Evolutionary conservation across 1,140 invertebrate species (phyloP), one percentile per base, ranked within the genome.

Genomic region (Drosophila willistoni): DNA sequence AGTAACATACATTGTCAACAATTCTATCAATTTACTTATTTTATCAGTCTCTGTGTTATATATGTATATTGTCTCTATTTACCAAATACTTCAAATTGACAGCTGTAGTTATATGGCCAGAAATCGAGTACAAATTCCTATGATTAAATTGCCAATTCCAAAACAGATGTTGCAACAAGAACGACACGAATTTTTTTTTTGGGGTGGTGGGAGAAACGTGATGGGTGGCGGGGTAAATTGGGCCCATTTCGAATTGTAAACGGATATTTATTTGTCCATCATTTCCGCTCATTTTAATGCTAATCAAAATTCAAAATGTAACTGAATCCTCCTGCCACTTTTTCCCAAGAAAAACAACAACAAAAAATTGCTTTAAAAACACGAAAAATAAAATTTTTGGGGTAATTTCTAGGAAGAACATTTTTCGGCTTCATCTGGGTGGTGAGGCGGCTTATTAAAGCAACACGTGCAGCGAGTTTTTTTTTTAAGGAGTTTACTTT

Each of bases 231-330:
- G 29, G 7, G 22, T 4, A 4, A 4, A 25, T 4, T 25, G 3
- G 34, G 22, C 19, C 22, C 12, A 44, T 34, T 75, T 36, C 17
- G 41, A 64, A 68, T 71, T 62, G 73, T 77, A 65, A 63, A 64
- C 72, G 79, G 82, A 81, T 86, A 86, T 86, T 81, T 71, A 71
- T 70, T 76, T 64, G 22, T 63, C 44, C 70, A 77, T 79, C 63
- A 77, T 86, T 86, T 86, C 83, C 79, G 83, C 79, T 86, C 82
- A 71, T 79, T 86, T 86, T 67, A 73, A 81, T 86, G 77, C 77
- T 90, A 85, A 81, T 73, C 82, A 90, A 82, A 90, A 90, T 90
- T 90, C 86, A 90, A 90, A 82, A 73, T 69, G 69, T 79, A 86
- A 87, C 63, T 68, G 83, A 87, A 75, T 74, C 68, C 64, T 14